These are phyloP conservation scores for Darevskia nairensis DNA, from an alignment of 2,797 vertebrate genomes.

Conservation along the genomic window DNA sequence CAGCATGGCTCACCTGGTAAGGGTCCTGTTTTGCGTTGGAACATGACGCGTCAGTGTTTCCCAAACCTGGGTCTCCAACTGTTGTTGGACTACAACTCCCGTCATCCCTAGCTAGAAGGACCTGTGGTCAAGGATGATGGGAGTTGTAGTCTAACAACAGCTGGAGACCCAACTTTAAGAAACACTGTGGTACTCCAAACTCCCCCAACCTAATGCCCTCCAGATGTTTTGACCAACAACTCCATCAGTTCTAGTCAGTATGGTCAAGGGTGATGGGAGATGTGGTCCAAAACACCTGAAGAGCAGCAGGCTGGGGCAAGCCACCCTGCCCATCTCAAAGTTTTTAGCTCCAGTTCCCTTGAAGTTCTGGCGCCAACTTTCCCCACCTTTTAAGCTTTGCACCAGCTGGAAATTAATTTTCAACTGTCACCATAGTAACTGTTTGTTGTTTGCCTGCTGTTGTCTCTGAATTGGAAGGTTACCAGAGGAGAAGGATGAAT, in stretches of 20 bases:
- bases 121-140: too few species aligned
- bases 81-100: too few species aligned
- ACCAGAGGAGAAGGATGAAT: too few species aligned
- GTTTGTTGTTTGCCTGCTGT: slow-evolving; percentile 27
- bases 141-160: too few species aligned
- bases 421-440: slow-evolving; percentile 62
- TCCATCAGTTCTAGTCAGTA: too few species aligned
- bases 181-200: neutral
- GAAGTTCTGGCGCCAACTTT: neutral
- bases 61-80: too few species aligned
- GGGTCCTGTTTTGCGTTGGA: neutral
- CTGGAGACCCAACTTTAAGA: too few species aligned
- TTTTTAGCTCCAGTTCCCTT: too few species aligned
- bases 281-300: neutral
- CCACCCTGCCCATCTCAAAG: accelerated
- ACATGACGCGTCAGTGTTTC: too few species aligned
- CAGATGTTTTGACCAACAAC: too few species aligned
- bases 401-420: neutral
- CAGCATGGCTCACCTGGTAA: accelerated
- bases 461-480: slow-evolving; percentile 35
- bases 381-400: neutral
- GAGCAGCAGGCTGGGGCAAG: neutral
- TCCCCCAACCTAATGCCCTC: neutral
- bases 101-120: too few species aligned
- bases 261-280: neutral